phyloP scores from a whole-genome alignment of 2,797 vertebrate genomes.

The Ptychobarbus kaznakovi region DNA sequence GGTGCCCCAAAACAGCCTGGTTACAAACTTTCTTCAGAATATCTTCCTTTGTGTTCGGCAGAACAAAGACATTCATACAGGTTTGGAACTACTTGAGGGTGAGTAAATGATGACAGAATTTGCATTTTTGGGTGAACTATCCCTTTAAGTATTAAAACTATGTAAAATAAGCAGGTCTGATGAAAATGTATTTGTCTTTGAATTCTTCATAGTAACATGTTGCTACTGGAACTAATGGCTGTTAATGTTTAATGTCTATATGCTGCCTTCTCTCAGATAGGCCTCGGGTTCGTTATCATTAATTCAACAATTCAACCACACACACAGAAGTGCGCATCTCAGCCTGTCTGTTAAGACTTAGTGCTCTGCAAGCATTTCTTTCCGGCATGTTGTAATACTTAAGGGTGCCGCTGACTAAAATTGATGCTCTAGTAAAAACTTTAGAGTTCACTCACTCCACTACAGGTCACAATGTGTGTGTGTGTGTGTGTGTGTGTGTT shows the following conservation, averaged over 20 bases:
- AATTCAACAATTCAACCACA: not conserved
- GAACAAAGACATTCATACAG: too few relatives aligned
- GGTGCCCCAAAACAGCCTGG: too few relatives aligned
- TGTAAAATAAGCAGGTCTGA: not conserved
- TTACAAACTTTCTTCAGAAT: too few relatives aligned
- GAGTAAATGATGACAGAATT: too few relatives aligned
- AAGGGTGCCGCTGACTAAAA: not conserved
- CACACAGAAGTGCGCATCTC: not conserved
- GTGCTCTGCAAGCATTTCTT: conserved; percentile 6
- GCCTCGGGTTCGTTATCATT: not conserved
- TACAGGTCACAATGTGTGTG: conserved; percentile 6
- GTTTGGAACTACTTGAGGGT: too few relatives aligned
- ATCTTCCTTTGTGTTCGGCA: too few relatives aligned
- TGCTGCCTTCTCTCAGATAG: not conserved
- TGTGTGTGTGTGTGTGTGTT: conserved; percentile 8
- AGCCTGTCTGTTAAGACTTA: not conserved
- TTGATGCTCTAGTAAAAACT: not conserved
- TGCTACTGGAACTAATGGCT: not conserved
- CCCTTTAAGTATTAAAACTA: not conserved
- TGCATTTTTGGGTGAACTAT: too few relatives aligned
- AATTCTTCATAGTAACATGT: not conserved
- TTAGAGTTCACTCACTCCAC: not conserved
- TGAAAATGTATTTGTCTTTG: not conserved
- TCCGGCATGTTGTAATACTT: conserved; percentile 28
- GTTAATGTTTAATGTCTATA: not conserved